A percentile compares a stretch with the other conserved stretches of the same genome.
These are phyloP conservation scores for Zaprionus obscuricornis DNA, from an alignment of 2,888 invertebrate genomes.

Conservation along the genomic window DNA sequence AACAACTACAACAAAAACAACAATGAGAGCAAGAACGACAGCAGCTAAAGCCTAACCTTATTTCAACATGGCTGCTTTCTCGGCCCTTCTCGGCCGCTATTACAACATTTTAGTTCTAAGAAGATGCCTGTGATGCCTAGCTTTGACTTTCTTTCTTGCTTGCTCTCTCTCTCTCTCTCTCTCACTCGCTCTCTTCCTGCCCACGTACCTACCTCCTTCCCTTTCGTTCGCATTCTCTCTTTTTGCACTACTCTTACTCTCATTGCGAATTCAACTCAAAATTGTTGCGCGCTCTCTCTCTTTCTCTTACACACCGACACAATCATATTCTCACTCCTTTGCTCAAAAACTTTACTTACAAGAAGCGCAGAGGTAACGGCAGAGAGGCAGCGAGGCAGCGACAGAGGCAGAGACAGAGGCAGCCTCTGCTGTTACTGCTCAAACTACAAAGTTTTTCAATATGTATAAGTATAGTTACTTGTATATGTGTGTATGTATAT, in stretches of 20 bases:
- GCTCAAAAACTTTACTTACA: slow-evolving; percentile 58
- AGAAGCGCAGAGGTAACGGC: slow-evolving; percentile 1
- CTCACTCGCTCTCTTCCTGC: slow-evolving; percentile 36
- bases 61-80: slow-evolving; percentile 67
- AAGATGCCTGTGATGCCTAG: slow-evolving; percentile 24
- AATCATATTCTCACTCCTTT: slow-evolving; percentile 35
- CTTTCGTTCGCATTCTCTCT: slow-evolving; percentile 32
- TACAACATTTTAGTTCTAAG: slow-evolving; percentile 73
- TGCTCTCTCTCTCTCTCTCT: slow-evolving; percentile 40
- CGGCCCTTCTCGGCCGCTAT: slow-evolving; percentile 57
- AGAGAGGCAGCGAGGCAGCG: slow-evolving; percentile 25
- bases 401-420: slow-evolving; percentile 1
- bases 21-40: slow-evolving; percentile 12
- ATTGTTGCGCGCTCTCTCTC: slow-evolving; percentile 56
- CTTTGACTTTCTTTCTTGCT: slow-evolving; percentile 32
- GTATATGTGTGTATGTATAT: slow-evolving; percentile 7
- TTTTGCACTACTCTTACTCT: slow-evolving; percentile 36
- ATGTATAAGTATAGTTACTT: slow-evolving; percentile 33
- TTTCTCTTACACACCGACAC: slow-evolving; percentile 11
- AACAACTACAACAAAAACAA: slow-evolving; percentile 31
- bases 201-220: slow-evolving; percentile 8
- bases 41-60: slow-evolving; percentile 59
- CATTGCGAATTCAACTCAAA: slow-evolving; percentile 47
- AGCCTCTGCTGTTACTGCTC: slow-evolving; percentile 35
- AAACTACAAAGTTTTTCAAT: slow-evolving; percentile 57